Base-by-base conservation (phyloP, 2,888 invertebrate species). In the Pristionchus maxplancki region DNA sequence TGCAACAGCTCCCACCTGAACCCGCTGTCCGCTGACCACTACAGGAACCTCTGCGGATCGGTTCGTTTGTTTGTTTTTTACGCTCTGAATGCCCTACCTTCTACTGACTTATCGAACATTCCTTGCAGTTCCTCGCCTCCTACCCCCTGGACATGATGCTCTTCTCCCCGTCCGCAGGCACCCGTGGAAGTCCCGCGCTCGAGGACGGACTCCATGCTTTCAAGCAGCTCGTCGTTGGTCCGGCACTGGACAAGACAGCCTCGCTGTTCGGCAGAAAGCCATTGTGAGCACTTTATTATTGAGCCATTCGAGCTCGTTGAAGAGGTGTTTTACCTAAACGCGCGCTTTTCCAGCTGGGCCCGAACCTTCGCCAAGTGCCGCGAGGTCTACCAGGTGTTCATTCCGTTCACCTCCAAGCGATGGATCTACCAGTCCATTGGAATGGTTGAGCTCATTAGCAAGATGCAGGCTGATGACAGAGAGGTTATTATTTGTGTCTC, bases 1-100 rank as follows among this genome's bases (percentile, higher is more conserved):
- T 97, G 98, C 94, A 97, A 97, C 0, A 97, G 97, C 0, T 97
- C 98, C 0, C 96, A 96, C 37, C 96, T 97, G 87, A 98, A 98
- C 95, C 97, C 97, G 0, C 96, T 98, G 44, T 28, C 28, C 24
- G 50, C 50, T 28, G 1, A 24, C 17, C 28, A n/a, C 1, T 81
- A 48, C 31, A 20, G 44, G 17, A 15, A 81, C 48, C 48, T 81
- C 11, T 81, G 81, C 81, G 81, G 81, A 81, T 40, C 81, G 81
- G 81, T 81, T 4, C 31, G 34, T 8, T 17, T 13, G 5, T 40
- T 28, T 11, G 11, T 64, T 64, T 11, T 64, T 28, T 8, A 13
- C 64, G 1, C n/a, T 28, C 4, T 62, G 15, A 15, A 24, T 17
- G 53, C 15, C 53, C 15, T 58, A 20, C n/a, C n/a, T 58, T 20